Evolutionary conservation across 2,797 vertebrate species (phyloP), one percentile per base, ranked within the genome.

Genomic region (Lophius americanus): DNA sequence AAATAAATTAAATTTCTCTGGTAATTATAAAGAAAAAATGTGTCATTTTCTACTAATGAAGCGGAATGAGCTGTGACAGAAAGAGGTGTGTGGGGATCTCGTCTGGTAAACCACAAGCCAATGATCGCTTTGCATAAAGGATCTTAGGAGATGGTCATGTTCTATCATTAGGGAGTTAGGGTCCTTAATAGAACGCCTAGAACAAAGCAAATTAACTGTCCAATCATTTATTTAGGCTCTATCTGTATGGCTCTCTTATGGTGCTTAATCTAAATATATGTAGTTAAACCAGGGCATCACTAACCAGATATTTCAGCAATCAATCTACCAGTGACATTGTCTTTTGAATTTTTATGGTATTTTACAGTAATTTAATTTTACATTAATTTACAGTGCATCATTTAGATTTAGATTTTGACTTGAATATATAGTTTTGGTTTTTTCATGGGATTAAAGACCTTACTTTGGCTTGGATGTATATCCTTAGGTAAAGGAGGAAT

Each of bases 141-240:
- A 75, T 66, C 56, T 53, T 68, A 10, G 60, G 48, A 84, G 68
- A 75, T 51, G n/a, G 57, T 84, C 71, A 78, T 85, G 81, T 75
- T 82, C 84, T 85, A 78, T 85, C 83, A 83, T 89, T 84, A 80
- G 73, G 52, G 51, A 63, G 78, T 62, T 81, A 68, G 51, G 81
- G 62, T 81, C 81, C 71, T 84, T 87, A 87, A 86, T 73, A 70
- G 75, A 85, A 81, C 63, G 72, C 65, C 35, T 53, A 74, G 75
- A 82, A 83, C 76, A 81, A 73, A 71, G 81, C 83, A 88, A 23
- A 88, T 87, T 89, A 91, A 74, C 76, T 81, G 57, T 83, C 67
- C 76, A 81, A 86, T 87, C 79, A 90, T 83, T 89, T 87, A 86
- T 90, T 82, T 85, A 74, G 82, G 68, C 68, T 71, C 71, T 79